Base-by-base conservation (phyloP, 2,797 vertebrate species). In the Tadarida brasiliensis region DNA sequence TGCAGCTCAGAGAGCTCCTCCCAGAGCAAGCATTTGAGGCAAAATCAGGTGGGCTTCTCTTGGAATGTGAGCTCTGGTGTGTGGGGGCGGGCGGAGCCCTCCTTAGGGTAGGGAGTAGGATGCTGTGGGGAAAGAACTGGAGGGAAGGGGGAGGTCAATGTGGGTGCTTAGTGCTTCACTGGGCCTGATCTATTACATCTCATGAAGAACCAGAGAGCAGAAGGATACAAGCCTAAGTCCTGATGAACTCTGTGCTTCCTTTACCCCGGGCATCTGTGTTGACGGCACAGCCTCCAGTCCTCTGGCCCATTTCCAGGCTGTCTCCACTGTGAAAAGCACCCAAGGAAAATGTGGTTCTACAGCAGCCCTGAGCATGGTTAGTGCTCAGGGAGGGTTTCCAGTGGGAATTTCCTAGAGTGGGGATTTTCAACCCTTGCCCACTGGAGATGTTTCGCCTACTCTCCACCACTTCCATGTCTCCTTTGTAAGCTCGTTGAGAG, bases 21-120 rank as follows among this genome's bases (percentile, higher is more conserved):
- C 3, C 35, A 16, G 70, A 57, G 33, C 76, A 59, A 57, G 81
- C 76, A 73, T 71, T 35, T 70, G 74, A 96, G 93, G 59, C 81
- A 71, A 93, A 90, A 70, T 74, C 87, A 82, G 94, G 92, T 91
- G 86, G 74, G 76, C 59, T 94, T 94, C 44, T 16, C 93, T 95
- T 59, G 74, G 87, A 96, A 63, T 70, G 73, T 59, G 80, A 84
- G 91, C n/a, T 86, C 84, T 56, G 90, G 78, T 49, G 76, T 68
- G 89, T 67, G 82, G 90, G 28, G 67, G 5, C 26, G 19, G 15
- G 3, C 39, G 7, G 7, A 7, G 16, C 28, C 30, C 74, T 11
- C 65, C 47, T 93, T 65, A 49, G 49, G 47, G 44, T 26, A 86
- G 76, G 80, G 63, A 57, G 30, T 59, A 73, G 78, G 73, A 91